Base-by-base conservation (phyloP, 1,140 invertebrate species). In the Lycorma delicatula region DNA sequence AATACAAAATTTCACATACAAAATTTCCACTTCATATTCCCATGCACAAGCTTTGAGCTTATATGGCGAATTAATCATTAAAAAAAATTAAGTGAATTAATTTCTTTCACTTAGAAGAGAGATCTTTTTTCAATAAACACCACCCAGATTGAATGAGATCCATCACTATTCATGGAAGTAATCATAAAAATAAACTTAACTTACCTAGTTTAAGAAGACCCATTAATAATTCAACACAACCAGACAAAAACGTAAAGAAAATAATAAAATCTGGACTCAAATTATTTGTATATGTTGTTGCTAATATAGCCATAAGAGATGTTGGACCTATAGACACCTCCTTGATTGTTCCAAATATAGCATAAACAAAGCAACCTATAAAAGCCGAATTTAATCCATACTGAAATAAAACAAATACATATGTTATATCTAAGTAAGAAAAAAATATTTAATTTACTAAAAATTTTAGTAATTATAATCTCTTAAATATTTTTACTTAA, bases 251-350 rank as follows among this genome's bases (percentile, higher is more conserved):
- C 9, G 83, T 79, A 1, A 93, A 74, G 4, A 97, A 75, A 31
- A 94, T 76, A 9, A 90, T 84, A 70, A 87, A 89, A 61, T 88
- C 81, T 0, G 81, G 65, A 1, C 86, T 82, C 60, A 86, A 80
- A 25, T 80, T 78, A 51, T 77, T 76, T 12, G 83, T 87, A 59
- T 84, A 88, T 63, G 89, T 83, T 44, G 84, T 74, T 4, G 86
- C 87, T 34, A 91, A 72, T 26, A 94, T 73, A 36, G 89, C 79
- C 86, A 93, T 90, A 18, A 94, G 75, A 36, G 88, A 89, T 0
- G 89, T 91, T 0, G 91, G 89, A 23, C 91, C 91, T 59, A 95
- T 91, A 0, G 90, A 93, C 3, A 96, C 86, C 75, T 96, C 88
- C 69, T 86, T 91, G 46, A 92, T 85, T 0, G 89, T 92, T 4